phyloP scores from a whole-genome alignment of 2,797 vertebrate species.

The Steatocranus sp. region DNA sequence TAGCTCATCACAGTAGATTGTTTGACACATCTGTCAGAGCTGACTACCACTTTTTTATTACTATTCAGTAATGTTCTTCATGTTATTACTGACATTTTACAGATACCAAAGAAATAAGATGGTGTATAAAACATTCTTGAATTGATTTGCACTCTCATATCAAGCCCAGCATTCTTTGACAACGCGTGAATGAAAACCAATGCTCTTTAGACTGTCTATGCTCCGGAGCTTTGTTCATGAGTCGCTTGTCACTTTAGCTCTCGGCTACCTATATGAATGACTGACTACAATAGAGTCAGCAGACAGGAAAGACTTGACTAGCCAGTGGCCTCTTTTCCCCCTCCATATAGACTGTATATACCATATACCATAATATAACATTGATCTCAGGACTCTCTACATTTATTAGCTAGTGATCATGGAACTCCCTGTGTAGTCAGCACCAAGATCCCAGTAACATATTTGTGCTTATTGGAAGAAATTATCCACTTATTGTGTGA shows the following conservation, averaged over 20 bases:
- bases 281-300: conserved; percentile 62
- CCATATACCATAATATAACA: conserved; percentile 62
- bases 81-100: conserved; percentile 10
- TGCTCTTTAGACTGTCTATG: conserved; percentile 15
- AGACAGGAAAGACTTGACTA: conserved; percentile 65
- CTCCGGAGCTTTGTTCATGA: conserved; percentile 29
- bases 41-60: conserved; percentile 25
- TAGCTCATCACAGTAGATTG: background rate
- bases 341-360: conserved; percentile 36
- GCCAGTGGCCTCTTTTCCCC: conserved; percentile 63
- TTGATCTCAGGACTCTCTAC: conserved; percentile 53
- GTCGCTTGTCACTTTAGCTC: conserved; percentile 48
- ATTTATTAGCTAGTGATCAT: conserved; percentile 54
- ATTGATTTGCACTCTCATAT: background rate
- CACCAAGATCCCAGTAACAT: conserved; percentile 10
- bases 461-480: conserved; percentile 46
- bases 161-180: background rate
- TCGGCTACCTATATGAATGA: conserved; percentile 45
- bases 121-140: conserved; percentile 12
- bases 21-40: conserved; percentile 27
- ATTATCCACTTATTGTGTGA: conserved; percentile 47
- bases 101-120: conserved; percentile 27
- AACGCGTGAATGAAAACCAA: conserved; percentile 29
- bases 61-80: conserved; percentile 10
- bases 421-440: conserved; percentile 15